Base-by-base conservation (phyloP, 2,113 vertebrate genomes). In the Nyctibius bracteatus region DNA sequence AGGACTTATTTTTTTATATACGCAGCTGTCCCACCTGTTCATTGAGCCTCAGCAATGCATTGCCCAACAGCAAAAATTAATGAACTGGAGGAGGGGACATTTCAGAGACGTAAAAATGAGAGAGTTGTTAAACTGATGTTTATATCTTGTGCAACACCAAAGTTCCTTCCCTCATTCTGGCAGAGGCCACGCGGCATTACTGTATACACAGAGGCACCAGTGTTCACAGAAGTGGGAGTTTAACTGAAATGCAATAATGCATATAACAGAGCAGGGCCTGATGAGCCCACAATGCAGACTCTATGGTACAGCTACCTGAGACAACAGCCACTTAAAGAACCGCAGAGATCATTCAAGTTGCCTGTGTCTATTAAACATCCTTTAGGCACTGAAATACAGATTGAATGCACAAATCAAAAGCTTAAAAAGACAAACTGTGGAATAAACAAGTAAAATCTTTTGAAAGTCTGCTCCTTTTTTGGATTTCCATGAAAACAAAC, bases 191-290 rank as follows among this genome's bases (percentile, higher is more conserved):
- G 0, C 55, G 57, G 31, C 55, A 49, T 46, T 59, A 43, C 15
- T 35, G 5, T 6, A 55, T 8, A 57, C 28, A n/a, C 17, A 79
- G 17, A 71, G 13, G 21, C 10, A 65, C 5, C 57, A 52, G 25
- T 35, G 43, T 5, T 67, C 44, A 67, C 0, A 0, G 41, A 88
- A 72, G 8, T 0, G 0, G 28, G 28, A 81, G 46, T 44, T 73
- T 66, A 66, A 67, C 55, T 43, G 27, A 85, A 79, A 17, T 31
- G 28, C 47, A 71, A 10, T 28, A 81, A 41, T 4, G 7, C 8
- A 43, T 0, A 0, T 21, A 70, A 68, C 2, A 73, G 63, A 77
- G n/a, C 5, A 43, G 23, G 12, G 37, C 14, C 25, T 30, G 35
- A 31, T 27, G 21, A 89, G 37, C 14, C 35, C 25, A n/a, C 33